phyloP scores from a whole-genome alignment of 2,888 invertebrate species.

The Drosophila hawaiiensis region DNA sequence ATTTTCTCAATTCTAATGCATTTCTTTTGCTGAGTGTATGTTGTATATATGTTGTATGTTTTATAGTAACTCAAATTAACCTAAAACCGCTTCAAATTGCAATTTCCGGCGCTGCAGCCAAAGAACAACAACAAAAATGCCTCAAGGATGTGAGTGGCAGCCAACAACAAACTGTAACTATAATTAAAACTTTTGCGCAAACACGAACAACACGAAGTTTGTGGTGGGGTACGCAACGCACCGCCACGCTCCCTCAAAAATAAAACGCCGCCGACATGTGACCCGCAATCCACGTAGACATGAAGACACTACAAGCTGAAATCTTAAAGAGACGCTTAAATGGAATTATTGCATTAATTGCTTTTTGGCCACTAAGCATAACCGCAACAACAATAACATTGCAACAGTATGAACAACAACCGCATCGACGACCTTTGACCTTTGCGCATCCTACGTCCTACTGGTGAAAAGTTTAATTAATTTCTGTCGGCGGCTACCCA shows the following conservation, averaged over 20 bases:
- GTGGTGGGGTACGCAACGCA: background rate
- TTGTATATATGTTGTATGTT: conserved; percentile 6
- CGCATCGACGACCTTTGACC: conserved; percentile 34
- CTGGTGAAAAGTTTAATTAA: conserved; percentile 65
- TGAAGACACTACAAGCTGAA: conserved; percentile 2
- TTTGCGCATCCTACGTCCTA: conserved; percentile 4
- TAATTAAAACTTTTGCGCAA: conserved; percentile 71
- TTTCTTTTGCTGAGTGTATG: conserved; percentile 5
- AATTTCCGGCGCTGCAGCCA: conserved; percentile 69
- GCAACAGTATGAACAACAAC: background rate
- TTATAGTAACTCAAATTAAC: conserved; percentile 71
- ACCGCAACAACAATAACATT: conserved; percentile 29
- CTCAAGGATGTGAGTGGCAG: conserved; percentile 52
- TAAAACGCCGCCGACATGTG: background rate
- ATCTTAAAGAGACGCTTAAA: conserved; percentile 40
- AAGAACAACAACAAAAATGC: conserved; percentile 52
- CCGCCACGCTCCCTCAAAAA: background rate
- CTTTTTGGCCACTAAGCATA: conserved; percentile 52
- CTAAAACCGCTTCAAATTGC: conserved; percentile 77
- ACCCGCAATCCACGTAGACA: conserved; percentile 34
- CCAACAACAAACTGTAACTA: conserved; percentile 61
- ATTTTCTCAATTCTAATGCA: background rate
- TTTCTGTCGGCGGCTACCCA: conserved; percentile 67
- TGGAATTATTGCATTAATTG: conserved; percentile 71
- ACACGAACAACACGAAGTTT: conserved; percentile 6